Conservation (phyloP, 2,888 invertebrate species). For the Muschampia plurimacula region DNA sequence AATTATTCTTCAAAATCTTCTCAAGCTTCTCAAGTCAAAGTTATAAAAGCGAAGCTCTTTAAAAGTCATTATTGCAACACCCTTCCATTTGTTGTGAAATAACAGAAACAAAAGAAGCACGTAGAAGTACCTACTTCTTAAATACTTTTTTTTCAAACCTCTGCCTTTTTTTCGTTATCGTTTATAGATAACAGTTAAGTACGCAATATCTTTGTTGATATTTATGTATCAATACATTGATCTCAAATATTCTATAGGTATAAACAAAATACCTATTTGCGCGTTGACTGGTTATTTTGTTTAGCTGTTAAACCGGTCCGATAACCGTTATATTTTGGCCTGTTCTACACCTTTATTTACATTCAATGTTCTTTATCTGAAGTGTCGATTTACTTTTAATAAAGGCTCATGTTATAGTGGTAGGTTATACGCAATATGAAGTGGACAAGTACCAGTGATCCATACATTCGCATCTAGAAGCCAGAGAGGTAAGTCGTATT, state of each 20-base stretch:
- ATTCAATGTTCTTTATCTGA: conserved; percentile 29
- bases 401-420: conserved; percentile 34
- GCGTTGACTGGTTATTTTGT: conserved; percentile 17
- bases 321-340: conserved; percentile 39
- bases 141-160: too few species aligned
- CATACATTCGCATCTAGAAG: conserved; percentile 50
- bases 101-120: too few species aligned
- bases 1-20: too few species aligned
- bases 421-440: conserved; percentile 1
- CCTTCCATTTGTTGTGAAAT: too few species aligned
- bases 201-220: not conserved
- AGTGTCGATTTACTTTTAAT: conserved; percentile 14
- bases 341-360: conserved; percentile 20
- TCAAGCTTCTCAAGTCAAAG: too few species aligned
- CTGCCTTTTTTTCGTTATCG: too few species aligned
- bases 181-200: too few species aligned
- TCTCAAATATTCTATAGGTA: not conserved
- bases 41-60: too few species aligned
- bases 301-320: conserved; percentile 46
- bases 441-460: conserved; percentile 11
- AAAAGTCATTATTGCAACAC: too few species aligned
- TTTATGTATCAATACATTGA: not conserved
- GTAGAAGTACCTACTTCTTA: too few species aligned
- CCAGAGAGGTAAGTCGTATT: conserved; percentile 58
- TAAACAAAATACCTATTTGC: conserved; percentile 13